Evolutionary conservation across 2,113 vertebrate species (phyloP).

Genomic region (Antechinus stuartii): DNA sequence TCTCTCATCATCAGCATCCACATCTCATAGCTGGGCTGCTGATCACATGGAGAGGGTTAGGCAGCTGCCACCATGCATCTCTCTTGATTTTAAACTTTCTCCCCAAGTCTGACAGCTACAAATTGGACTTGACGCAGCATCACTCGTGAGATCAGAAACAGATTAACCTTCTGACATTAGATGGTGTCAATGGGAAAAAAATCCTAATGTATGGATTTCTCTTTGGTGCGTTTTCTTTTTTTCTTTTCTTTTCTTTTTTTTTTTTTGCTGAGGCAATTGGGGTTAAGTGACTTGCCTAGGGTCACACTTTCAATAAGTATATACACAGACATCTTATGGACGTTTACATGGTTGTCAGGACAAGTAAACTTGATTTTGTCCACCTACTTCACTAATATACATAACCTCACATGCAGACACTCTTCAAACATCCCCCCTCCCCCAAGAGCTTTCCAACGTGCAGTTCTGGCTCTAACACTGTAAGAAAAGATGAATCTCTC

Average conservation of each 20-base stretch:
- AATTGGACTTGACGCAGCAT: conserved; percentile 75
- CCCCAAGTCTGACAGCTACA: conserved; percentile 71
- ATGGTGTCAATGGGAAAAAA: conserved; percentile 40
- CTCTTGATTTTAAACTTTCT: conserved; percentile 72
- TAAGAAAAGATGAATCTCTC: not conserved
- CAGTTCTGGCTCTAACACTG: conserved; percentile 45
- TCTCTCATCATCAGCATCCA: conserved; percentile 72
- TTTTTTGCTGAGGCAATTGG: too few relatives aligned
- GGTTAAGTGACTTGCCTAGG: not conserved
- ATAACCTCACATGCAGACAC: conserved; percentile 27
- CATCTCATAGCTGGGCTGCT: conserved; percentile 73
- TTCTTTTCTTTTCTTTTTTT: not conserved
- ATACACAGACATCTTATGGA: conserved; percentile 36
- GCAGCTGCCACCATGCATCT: conserved; percentile 66
- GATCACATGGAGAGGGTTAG: conserved; percentile 80
- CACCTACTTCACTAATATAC: conserved; percentile 7
- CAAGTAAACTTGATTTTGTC: conserved; percentile 30
- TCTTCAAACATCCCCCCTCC: conserved; percentile 39
- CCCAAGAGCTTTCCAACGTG: not conserved
- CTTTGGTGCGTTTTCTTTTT: conserved; percentile 38
- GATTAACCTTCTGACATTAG: conserved; percentile 54
- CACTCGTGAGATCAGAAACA: conserved; percentile 67
- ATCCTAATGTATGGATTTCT: conserved; percentile 18
- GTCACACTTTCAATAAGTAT: conserved; percentile 48
- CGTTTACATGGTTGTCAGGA: conserved; percentile 47